These are phyloP conservation scores for Ctenochaetus hawaiiensis DNA, from an alignment of 2,797 vertebrate species.

Conservation along the genomic window DNA sequence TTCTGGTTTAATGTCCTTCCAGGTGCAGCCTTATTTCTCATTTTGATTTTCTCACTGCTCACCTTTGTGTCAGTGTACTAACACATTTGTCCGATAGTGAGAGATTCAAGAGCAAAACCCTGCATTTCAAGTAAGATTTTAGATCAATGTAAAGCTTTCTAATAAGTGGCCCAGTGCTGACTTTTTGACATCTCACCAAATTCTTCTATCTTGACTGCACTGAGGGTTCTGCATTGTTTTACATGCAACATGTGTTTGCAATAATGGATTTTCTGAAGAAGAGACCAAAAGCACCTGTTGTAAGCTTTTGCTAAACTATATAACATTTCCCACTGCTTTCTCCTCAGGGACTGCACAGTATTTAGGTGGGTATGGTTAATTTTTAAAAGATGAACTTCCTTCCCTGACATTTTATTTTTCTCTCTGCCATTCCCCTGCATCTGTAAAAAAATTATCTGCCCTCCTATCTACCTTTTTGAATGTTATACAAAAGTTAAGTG, in stretches of 20 bases:
- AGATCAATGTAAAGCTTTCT: not conserved
- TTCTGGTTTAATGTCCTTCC: conserved; percentile 10
- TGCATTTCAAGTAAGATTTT: not conserved
- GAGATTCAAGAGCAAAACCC: not conserved
- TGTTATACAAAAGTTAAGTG: too few relatives aligned
- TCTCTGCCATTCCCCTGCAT: too few relatives aligned
- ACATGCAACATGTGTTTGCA: conserved; percentile 3
- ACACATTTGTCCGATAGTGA: not conserved
- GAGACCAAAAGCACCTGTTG: not conserved
- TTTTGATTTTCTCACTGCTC: not conserved
- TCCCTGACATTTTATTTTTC: too few relatives aligned
- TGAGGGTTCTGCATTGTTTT: not conserved
- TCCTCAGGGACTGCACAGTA: too few relatives aligned
- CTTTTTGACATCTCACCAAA: not conserved
- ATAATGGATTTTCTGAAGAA: conserved; percentile 9
- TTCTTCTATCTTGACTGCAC: not conserved
- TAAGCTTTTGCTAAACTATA: not conserved
- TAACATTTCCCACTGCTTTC: not conserved
- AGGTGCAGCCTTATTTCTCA: not conserved
- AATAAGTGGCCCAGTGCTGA: not conserved
- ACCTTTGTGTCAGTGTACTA: not conserved
- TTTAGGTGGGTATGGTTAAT: too few relatives aligned
- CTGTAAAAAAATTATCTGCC: too few relatives aligned
- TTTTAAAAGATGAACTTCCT: too few relatives aligned
- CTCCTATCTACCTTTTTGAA: too few relatives aligned